Evolutionary conservation across 2,888 invertebrate genomes (phyloP).

Genomic region (Thera obeliscata): DNA sequence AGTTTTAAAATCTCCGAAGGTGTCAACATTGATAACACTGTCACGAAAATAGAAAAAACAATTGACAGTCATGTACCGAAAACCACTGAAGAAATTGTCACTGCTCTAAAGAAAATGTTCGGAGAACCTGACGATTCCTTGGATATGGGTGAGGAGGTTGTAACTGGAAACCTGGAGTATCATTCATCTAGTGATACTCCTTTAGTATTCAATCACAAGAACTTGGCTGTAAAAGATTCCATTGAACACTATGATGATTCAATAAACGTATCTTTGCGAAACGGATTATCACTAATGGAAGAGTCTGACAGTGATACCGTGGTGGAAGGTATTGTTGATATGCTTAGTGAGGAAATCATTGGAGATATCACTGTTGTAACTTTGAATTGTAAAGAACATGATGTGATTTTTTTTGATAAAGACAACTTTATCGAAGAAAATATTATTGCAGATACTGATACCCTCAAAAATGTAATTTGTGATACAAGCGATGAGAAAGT

Average conservation of each 20-base stretch:
- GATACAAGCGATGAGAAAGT: background rate
- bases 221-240: background rate
- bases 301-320: slow-evolving; percentile 11
- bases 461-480: background rate
- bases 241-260: slow-evolving; percentile 2
- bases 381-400: slow-evolving; percentile 1
- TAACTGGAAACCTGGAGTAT: background rate
- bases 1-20: background rate
- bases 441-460: background rate
- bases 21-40: background rate
- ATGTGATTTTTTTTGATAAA: slow-evolving; percentile 2
- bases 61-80: background rate
- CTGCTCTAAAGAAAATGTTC: slow-evolving; percentile 22
- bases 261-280: slow-evolving; percentile 15
- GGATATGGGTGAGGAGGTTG: background rate
- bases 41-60: background rate
- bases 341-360: slow-evolving; percentile 25
- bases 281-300: slow-evolving; percentile 21
- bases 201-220: background rate
- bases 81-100: slow-evolving; percentile 20
- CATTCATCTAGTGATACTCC: background rate
- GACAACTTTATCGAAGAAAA: background rate
- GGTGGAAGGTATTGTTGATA: slow-evolving; percentile 29
- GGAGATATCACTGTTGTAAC: slow-evolving; percentile 11
- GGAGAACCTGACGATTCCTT: slow-evolving; percentile 14